Evolutionary conservation across 2,888 invertebrate species (phyloP), one percentile per base, ranked within the genome.

Genomic region (Ectemnius cavifrons): DNA sequence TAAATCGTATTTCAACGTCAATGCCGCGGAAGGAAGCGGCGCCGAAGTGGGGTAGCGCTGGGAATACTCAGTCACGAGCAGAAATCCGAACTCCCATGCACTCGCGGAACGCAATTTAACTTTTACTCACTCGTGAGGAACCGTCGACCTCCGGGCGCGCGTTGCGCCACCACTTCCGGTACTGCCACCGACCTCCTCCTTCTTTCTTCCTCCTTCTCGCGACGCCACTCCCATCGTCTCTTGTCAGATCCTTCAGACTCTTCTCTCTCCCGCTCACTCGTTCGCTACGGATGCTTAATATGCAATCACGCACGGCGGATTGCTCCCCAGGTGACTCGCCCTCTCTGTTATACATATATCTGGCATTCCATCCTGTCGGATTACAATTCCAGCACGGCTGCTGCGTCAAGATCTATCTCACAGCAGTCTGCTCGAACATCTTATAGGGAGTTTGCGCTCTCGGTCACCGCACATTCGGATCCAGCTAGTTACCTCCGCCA

Each of bases 21-120:
- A 86, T 84, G 82, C 83, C 76, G 80, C 73, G 82, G 79, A 84
- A 82, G 84, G 75, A 70, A 76, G 70, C 78, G 67, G 64, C 71
- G 57, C 16, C 14, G 52, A 72, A 74, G 78, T 60, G 73, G 78
- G 84, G 83, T 81, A 85, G 85, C 85, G 86, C 84, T 85, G 87
- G 87, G 86, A 88, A 84, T 88, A 86, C 83, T 86, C 87, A 87
- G 87, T 89, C 86, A 86, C 84, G 85, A 83, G 83, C 85, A 85
- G 84, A 86, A 87, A 88, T 88, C 85, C 84, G 79, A 86, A 88
- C 85, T 86, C 81, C 74, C 78, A 75, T 81, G 82, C 82, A 88
- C 82, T 85, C 85, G 80, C 76, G 84, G 85, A 89, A 89, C 85
- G 87, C 87, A 89, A 89, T 89, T 88, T 89, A 89, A 89, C 89